Conservation (phyloP, 2,797 vertebrate genomes). For the Loris lydekkerianus region DNA sequence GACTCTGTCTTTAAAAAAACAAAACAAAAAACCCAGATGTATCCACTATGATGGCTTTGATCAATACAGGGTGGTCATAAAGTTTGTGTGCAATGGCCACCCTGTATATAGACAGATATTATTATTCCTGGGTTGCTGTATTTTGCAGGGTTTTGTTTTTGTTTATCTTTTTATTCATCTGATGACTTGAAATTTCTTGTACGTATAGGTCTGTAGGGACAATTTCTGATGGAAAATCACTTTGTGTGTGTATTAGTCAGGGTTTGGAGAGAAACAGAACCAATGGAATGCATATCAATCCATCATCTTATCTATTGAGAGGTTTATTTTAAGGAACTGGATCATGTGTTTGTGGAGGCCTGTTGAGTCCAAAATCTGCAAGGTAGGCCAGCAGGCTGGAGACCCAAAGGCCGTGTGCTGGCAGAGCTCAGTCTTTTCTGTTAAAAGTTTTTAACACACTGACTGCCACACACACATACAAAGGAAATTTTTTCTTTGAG, state of each 20-base stretch:
- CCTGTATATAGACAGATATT: background rate
- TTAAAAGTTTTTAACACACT: background rate
- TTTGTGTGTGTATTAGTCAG: background rate
- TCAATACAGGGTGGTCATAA: background rate
- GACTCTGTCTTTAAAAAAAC: no score
- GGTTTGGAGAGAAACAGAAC: background rate
- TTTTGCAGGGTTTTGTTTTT: background rate
- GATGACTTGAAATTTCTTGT: slow-evolving; percentile 45
- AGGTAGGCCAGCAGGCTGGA: background rate
- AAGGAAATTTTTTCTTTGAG: no score
- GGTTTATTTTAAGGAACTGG: background rate
- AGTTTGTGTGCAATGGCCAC: no score
- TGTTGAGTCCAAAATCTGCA: background rate
- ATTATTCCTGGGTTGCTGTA: slow-evolving; percentile 29
- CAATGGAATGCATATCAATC: background rate
- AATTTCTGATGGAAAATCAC: slow-evolving; percentile 10
- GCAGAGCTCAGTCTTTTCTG: background rate
- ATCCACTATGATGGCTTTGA: background rate
- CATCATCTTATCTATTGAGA: background rate
- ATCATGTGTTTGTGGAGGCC: background rate
- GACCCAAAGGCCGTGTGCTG: background rate
- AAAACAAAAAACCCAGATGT: background rate
- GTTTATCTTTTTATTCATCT: background rate
- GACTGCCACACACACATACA: no score
- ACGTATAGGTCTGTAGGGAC: background rate